Percentiles rank a stretch among this genome's conserved stretches.
These are phyloP conservation scores for Gastrophysa polygoni DNA, from an alignment of 2,888 invertebrate genomes.

Conservation along the genomic window DNA sequence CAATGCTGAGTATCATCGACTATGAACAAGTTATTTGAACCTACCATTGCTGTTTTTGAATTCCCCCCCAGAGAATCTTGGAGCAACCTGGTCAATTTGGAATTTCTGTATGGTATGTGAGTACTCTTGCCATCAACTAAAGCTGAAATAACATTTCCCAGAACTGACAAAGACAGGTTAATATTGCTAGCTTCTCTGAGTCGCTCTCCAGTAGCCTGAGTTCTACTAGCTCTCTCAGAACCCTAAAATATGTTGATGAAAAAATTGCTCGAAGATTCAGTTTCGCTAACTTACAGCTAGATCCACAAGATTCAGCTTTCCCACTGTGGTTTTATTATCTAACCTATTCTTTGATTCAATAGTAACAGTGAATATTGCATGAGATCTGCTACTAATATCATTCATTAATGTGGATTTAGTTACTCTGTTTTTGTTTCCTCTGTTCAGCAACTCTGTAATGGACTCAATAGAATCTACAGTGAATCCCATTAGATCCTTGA, in stretches of 20 bases:
- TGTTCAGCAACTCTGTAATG: constrained; percentile 64
- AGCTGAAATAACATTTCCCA: constrained; percentile 98
- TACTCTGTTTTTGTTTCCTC: constrained; percentile 93
- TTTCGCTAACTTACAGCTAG: constrained; percentile 77
- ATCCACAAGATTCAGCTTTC: constrained; percentile 97
- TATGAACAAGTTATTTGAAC: constrained; percentile 30
- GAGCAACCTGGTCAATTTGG: constrained; percentile 90
- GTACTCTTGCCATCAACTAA: constrained; percentile 96
- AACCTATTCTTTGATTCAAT: constrained; percentile 92
- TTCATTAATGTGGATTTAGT: constrained; percentile 98
- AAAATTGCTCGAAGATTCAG: constrained; percentile 3
- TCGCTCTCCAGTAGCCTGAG: constrained; percentile 91
- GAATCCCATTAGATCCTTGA: constrained; percentile 95
- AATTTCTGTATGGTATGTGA: constrained; percentile 98
- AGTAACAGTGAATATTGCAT: constrained; percentile 98
- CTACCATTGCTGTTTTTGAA: constrained; percentile 92
- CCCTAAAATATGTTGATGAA: constrained; percentile 67
- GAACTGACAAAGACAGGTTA: constrained; percentile 93
- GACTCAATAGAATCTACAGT: constrained; percentile 79
- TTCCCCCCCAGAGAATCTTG: constrained; percentile 98
- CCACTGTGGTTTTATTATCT: constrained; percentile 87
- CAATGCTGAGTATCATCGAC: not conserved
- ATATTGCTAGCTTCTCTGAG: constrained; percentile 98
- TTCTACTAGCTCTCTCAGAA: constrained; percentile 96
- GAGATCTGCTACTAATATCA: constrained; percentile 92